Percentiles rank a stretch among this genome's conserved stretches.
These are phyloP conservation scores for Ivindomyrus marchei DNA, from an alignment of 2,113 vertebrate species.

Conservation along the genomic window DNA sequence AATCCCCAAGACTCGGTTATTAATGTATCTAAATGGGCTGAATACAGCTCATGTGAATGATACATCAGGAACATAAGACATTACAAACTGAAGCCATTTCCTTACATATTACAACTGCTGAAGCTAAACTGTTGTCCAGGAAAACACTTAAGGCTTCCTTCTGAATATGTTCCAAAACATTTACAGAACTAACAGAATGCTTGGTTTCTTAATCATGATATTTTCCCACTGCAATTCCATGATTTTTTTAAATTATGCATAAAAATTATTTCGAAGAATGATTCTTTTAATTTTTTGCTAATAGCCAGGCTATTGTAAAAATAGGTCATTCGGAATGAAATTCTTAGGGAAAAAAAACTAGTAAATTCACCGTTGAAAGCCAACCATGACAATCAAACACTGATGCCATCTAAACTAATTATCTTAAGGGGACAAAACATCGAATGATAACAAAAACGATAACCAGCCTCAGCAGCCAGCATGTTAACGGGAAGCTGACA, in stretches of 20 bases:
- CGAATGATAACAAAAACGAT: conserved; percentile 16
- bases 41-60: background rate
- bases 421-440: conserved; percentile 33
- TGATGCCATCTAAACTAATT: conserved; percentile 31
- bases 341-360: background rate
- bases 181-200: background rate
- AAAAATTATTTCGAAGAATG: background rate
- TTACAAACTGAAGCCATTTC: background rate
- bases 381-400: conserved; percentile 13
- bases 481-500: conserved; percentile 27
- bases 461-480: background rate
- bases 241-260: background rate
- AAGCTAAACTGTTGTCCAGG: background rate
- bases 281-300: background rate
- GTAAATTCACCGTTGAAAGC: background rate
- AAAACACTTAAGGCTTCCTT: background rate
- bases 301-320: background rate
- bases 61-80: background rate
- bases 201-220: background rate
- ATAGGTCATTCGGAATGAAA: background rate
- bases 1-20: background rate
- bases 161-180: background rate
- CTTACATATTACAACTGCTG: background rate
- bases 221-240: background rate
- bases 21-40: background rate